These are phyloP conservation scores for Musca domestica DNA, from an alignment of 1,140 invertebrate genomes.

Conservation along the genomic window DNA sequence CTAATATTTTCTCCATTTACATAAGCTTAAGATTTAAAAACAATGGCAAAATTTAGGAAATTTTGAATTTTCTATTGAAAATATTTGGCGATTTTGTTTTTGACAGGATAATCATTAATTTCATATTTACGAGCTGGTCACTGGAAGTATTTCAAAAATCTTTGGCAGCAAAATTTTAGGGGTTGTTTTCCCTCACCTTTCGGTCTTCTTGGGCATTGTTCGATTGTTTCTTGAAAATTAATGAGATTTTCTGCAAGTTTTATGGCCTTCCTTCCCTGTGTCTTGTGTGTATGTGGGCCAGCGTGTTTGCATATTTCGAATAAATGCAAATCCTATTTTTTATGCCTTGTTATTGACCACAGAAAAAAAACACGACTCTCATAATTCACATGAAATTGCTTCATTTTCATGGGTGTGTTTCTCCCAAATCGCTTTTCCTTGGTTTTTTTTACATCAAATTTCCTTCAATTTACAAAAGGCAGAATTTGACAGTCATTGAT, in stretches of 20 bases:
- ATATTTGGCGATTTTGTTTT: no score
- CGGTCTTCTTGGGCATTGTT: neutral
- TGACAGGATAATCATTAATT: constrained; percentile 1
- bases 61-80: no score
- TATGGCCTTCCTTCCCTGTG: neutral
- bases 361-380: neutral
- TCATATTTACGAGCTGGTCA: neutral
- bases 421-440: neutral
- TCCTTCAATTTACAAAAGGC: neutral
- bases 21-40: no score
- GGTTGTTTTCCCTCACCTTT: no score
- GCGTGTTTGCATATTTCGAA: no score
- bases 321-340: no score
- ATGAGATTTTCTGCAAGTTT: constrained; percentile 12
- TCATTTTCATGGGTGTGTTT: neutral
- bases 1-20: no score
- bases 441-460: neutral
- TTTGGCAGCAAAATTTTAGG: no score
- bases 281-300: neutral
- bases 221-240: neutral
- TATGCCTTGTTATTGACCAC: no score
- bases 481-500: constrained; percentile 11
- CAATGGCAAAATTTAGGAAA: no score
- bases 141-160: no score
- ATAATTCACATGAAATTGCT: constrained; percentile 22